phyloP scores from a whole-genome alignment of 2,113 vertebrate species.

The Pachycephala philippinensis region DNA sequence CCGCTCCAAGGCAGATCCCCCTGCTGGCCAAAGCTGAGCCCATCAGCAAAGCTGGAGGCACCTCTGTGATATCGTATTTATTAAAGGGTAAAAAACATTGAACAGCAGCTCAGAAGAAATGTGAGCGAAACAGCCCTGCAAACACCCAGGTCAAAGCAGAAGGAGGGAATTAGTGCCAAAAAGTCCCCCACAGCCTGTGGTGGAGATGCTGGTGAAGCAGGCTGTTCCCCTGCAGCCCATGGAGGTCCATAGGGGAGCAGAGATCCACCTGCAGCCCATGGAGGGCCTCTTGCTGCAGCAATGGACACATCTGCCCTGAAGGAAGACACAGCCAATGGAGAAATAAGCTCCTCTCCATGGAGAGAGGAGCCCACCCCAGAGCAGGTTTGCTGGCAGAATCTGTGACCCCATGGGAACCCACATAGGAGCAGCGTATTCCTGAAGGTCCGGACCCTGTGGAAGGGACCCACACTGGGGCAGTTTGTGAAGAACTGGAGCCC shows the following conservation, averaged over 20 bases:
- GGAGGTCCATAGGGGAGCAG: not conserved
- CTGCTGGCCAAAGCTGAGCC: not conserved
- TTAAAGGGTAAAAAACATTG: not conserved
- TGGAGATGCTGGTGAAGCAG: not conserved
- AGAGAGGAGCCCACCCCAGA: not conserved
- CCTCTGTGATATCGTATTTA: rapidly evolving
- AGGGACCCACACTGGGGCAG: not conserved
- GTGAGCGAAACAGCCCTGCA: not conserved
- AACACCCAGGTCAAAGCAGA: not conserved
- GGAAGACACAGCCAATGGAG: not conserved
- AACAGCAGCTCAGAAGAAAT: not conserved
- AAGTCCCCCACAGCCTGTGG: not conserved
- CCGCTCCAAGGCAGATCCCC: not conserved
- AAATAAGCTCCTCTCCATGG: not conserved
- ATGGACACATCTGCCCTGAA: not conserved
- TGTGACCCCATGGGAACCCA: not conserved
- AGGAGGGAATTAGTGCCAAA: not conserved
- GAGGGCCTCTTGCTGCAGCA: not conserved
- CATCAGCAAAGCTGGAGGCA: not conserved
- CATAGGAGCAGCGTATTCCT: not conserved
- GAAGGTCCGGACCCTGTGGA: not conserved
- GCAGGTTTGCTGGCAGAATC: not conserved
- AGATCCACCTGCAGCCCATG: not conserved
- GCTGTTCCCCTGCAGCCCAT: not conserved
- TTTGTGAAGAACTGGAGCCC: not conserved